phyloP scores from a whole-genome alignment of 2,113 vertebrate genomes.

The Geococcyx californianus region DNA sequence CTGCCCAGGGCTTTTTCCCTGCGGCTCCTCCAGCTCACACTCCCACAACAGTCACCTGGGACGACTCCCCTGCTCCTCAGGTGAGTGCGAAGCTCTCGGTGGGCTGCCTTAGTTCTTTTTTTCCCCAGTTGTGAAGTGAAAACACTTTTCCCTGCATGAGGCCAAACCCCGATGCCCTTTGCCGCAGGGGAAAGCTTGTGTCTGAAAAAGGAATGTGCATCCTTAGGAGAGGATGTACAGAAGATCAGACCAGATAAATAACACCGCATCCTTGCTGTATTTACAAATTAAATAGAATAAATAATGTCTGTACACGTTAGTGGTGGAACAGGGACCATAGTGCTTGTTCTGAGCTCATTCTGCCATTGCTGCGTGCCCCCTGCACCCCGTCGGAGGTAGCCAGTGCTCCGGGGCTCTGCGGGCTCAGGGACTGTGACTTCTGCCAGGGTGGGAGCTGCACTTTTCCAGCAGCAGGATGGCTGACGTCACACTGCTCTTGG shows the following conservation, averaged over 20 bases:
- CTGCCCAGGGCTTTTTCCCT: background rate
- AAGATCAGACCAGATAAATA: background rate
- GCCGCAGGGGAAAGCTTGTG: background rate
- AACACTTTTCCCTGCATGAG: accelerated
- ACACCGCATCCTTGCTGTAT: constrained; percentile 10
- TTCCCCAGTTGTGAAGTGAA: background rate
- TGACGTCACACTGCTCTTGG: background rate
- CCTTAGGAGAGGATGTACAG: background rate
- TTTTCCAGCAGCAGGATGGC: background rate
- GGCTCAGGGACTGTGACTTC: accelerated
- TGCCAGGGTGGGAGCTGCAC: background rate
- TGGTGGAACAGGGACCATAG: background rate
- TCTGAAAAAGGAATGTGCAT: background rate
- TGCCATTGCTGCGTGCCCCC: background rate
- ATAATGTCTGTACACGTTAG: background rate
- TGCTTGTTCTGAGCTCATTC: accelerated
- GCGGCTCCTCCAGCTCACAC: background rate
- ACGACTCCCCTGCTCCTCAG: background rate
- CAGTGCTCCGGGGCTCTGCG: accelerated
- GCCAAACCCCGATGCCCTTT: background rate
- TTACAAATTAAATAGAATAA: constrained; percentile 51
- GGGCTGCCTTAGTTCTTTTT: background rate
- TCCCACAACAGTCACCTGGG: background rate
- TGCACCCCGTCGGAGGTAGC: accelerated
- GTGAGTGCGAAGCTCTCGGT: accelerated